A percentile compares a stretch with the other conserved stretches of the same genome.
phyloP scores from a whole-genome alignment of 2,888 invertebrate genomes.

The Lasioglossum morio region DNA sequence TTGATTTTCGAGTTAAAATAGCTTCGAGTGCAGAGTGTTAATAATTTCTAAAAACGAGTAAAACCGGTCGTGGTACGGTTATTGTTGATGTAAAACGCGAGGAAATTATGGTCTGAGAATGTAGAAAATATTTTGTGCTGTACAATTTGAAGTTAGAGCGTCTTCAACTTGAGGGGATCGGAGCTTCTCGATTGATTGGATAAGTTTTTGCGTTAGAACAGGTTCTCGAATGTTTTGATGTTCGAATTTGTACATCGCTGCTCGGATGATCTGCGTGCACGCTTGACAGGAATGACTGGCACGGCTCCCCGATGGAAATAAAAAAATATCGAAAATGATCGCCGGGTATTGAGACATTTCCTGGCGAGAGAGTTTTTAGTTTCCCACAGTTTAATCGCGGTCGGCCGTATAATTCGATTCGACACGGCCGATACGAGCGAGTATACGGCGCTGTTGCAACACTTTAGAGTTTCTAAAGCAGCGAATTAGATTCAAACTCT shows the following conservation, averaged over 20 bases:
- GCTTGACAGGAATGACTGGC: constrained; percentile 38
- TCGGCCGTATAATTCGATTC: constrained; percentile 24
- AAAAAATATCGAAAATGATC: constrained; percentile 33
- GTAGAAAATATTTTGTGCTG: neutral
- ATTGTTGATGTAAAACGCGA: too few species aligned
- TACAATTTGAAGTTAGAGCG: neutral
- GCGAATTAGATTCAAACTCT: neutral
- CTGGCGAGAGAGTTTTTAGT: constrained; percentile 27
- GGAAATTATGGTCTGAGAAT: neutral
- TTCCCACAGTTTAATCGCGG: constrained; percentile 25
- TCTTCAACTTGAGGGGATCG: neutral
- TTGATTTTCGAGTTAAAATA: too few species aligned
- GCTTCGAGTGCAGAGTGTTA: too few species aligned
- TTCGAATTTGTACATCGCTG: neutral
- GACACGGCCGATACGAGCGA: constrained; percentile 11
- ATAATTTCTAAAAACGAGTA: too few species aligned
- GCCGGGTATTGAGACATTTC: constrained; percentile 33
- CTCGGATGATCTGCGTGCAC: neutral
- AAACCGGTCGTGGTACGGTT: too few species aligned
- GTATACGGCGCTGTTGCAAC: neutral
- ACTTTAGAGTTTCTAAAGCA: neutral
- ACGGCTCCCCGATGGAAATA: constrained; percentile 35
- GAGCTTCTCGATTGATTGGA: neutral
- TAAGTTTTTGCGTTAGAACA: neutral
- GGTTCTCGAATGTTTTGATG: neutral